Conservation (phyloP, 2,113 vertebrate species). For the Pelecanoides urinatrix region DNA sequence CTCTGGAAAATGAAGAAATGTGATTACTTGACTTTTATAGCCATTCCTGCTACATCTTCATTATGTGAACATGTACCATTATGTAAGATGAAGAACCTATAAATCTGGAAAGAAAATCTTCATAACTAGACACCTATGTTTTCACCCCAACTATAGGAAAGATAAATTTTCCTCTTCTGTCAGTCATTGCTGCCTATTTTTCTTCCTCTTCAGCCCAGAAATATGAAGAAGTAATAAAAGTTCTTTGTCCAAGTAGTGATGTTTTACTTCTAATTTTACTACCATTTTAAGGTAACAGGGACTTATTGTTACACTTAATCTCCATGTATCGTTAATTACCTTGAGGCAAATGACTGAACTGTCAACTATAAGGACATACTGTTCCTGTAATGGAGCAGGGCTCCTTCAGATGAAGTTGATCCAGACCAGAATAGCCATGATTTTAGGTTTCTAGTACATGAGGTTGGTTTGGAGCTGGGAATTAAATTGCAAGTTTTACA, state of each 20-base stretch:
- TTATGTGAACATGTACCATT: not conserved
- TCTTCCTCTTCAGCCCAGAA: not conserved
- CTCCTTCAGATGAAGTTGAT: not conserved
- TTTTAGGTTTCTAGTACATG: not conserved
- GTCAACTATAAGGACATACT: not conserved
- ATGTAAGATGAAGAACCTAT: not conserved
- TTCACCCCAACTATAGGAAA: not conserved
- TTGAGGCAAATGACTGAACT: not conserved
- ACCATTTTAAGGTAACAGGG: not conserved
- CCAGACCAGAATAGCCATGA: not conserved
- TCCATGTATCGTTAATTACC: not conserved
- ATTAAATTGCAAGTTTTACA: not conserved
- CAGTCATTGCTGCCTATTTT: not conserved
- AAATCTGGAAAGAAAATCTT: not conserved
- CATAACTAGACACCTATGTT: not conserved
- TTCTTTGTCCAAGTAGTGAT: not conserved
- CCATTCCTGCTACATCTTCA: not conserved
- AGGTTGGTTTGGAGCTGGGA: not conserved
- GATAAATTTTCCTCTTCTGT: not conserved
- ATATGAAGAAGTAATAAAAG: not conserved
- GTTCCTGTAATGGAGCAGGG: not conserved
- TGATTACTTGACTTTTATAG: not conserved
- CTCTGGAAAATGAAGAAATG: not conserved
- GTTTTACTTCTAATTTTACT: not conserved
- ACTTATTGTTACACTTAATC: not conserved